Percentiles rank a stretch among this genome's conserved stretches.
Conservation (phyloP, 2,113 vertebrate genomes). For the Reinhardtius hippoglossoides region DNA sequence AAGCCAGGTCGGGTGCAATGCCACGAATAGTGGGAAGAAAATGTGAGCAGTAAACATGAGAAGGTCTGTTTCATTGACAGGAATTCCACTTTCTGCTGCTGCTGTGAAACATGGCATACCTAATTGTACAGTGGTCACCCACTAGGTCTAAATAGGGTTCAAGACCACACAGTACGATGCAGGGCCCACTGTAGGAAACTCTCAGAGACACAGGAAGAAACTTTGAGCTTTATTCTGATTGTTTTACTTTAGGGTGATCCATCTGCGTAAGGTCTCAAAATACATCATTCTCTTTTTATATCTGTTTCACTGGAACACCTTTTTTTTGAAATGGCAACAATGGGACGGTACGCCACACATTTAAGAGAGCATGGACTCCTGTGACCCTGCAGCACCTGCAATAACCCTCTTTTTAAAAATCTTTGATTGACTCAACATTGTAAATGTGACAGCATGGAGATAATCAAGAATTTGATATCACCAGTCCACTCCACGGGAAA, state of each 20-base stretch:
- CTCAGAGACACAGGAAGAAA: slow-evolving; percentile 65
- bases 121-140: slow-evolving; percentile 85
- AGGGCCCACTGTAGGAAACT: slow-evolving; percentile 69
- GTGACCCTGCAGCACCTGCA: slow-evolving; percentile 16
- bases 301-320: slow-evolving; percentile 16
- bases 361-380: background rate
- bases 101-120: slow-evolving; percentile 75
- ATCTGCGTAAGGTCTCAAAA: slow-evolving; percentile 51
- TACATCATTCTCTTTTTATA: slow-evolving; percentile 44
- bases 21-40: slow-evolving; percentile 49
- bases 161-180: slow-evolving; percentile 81
- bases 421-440: background rate
- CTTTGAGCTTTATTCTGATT: slow-evolving; percentile 64
- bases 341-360: background rate
- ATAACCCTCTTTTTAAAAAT: background rate
- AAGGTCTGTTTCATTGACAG: slow-evolving; percentile 75
- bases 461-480: no score
- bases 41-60: slow-evolving; percentile 72
- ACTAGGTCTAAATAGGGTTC: slow-evolving; percentile 81
- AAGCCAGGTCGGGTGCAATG: slow-evolving; percentile 54
- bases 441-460: no score
- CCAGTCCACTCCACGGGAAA: background rate
- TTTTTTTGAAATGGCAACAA: slow-evolving; percentile 30
- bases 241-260: slow-evolving; percentile 68
- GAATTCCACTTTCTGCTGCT: slow-evolving; percentile 75